Evolutionary conservation across 2,113 vertebrate genomes (phyloP).

Genomic region (Chaetodon trifascialis): DNA sequence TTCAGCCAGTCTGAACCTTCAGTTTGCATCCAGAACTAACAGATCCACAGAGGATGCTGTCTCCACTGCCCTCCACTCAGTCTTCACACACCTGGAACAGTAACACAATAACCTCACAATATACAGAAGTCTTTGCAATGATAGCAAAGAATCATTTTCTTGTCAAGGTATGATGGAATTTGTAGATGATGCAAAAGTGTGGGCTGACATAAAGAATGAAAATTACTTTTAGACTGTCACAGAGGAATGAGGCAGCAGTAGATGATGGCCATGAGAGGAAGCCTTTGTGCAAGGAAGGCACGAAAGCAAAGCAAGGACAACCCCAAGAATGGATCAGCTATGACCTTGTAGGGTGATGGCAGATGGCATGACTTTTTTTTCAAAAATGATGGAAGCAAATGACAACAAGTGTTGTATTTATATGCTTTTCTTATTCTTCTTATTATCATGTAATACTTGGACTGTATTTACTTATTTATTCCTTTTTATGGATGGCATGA

Average conservation of each 20-base stretch:
- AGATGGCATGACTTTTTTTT: not conserved
- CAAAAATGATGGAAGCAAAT: not conserved
- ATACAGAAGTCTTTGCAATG: not conserved
- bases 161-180: not conserved
- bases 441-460: not conserved
- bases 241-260: not conserved
- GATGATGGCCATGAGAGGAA: not conserved
- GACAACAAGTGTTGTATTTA: not conserved
- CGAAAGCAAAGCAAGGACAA: constrained; percentile 6
- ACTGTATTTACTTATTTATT: too few species aligned
- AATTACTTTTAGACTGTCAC: not conserved
- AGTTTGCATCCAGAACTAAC: too few species aligned
- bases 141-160: not conserved
- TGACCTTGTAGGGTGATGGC: constrained; percentile 25
- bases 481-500: too few species aligned
- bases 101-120: too few species aligned
- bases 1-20: too few species aligned
- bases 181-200: not conserved
- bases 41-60: too few species aligned
- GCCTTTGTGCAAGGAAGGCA: not conserved
- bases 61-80: too few species aligned
- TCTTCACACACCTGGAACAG: too few species aligned
- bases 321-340: not conserved
- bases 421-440: not conserved
- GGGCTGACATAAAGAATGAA: not conserved